These are phyloP conservation scores for Pteropus alecto DNA, from an alignment of 2,113 vertebrate species.

Conservation along the genomic window DNA sequence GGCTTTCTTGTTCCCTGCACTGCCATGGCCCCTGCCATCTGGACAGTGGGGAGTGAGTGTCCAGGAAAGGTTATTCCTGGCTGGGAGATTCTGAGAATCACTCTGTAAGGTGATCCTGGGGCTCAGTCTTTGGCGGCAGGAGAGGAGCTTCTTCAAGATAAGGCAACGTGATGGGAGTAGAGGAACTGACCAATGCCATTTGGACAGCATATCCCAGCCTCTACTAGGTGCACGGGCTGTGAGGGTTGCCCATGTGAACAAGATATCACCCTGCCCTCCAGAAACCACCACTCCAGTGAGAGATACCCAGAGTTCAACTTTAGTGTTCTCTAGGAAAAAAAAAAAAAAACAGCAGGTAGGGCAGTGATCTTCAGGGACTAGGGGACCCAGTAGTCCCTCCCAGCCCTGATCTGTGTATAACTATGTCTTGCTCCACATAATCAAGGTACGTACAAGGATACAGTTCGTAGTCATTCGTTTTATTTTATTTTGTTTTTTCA, in stretches of 20 bases:
- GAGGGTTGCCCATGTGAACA: rapidly evolving
- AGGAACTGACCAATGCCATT: neutral
- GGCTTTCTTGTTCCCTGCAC: neutral
- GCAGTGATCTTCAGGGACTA: neutral
- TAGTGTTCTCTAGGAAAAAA: neutral
- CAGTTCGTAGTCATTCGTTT: neutral
- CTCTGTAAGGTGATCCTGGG: neutral
- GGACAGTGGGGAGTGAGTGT: neutral
- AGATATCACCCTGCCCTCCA: neutral
- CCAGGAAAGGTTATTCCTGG: conserved; percentile 6
- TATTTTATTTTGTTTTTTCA: neutral
- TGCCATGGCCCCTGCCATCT: neutral
- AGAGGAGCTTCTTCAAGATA: neutral
- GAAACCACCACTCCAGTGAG: neutral
- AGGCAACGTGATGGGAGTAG: neutral
- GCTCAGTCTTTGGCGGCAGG: neutral
- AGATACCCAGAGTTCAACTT: neutral
- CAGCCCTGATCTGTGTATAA: neutral
- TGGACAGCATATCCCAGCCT: neutral
- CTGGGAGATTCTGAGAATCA: conserved; percentile 21
- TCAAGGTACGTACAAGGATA: neutral
- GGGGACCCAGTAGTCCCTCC: neutral
- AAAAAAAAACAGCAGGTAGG: too few relatives aligned
- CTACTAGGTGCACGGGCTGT: too few relatives aligned
- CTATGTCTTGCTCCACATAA: neutral